Evolutionary conservation across 2,797 vertebrate genomes (phyloP).

Genomic region (Helicolenus hilgendorfi): DNA sequence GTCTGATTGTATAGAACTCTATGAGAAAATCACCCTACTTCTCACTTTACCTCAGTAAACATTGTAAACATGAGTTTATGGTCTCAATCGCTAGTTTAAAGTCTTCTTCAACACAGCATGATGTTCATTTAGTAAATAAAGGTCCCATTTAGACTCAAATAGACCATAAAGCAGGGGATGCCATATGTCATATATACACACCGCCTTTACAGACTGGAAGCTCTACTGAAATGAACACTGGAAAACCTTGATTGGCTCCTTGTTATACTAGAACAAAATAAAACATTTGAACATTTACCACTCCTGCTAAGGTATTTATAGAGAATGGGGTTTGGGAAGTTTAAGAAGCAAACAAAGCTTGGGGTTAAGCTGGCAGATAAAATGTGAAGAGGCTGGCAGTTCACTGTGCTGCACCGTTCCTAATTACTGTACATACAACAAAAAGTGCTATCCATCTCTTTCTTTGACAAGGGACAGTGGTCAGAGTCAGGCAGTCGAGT

Average conservation of each 20-base stretch:
- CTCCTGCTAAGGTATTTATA: not conserved
- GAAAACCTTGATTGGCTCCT: not conserved
- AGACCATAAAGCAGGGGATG: too few species aligned
- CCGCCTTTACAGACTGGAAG: not conserved
- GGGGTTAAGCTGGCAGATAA: constrained; percentile 78
- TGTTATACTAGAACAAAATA: not conserved
- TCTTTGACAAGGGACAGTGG: constrained; percentile 84
- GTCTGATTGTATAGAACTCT: too few species aligned
- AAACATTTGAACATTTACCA: constrained; percentile 27
- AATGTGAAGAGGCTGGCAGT: constrained; percentile 76
- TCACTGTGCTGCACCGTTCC: constrained; percentile 70
- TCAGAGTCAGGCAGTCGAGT: constrained; percentile 78
- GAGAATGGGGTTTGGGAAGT: constrained; percentile 57
- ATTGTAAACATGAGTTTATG: too few species aligned
- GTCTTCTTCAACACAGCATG: too few species aligned
- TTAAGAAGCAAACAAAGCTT: constrained; percentile 80
- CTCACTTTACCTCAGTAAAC: too few species aligned
- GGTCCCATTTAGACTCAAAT: too few species aligned
- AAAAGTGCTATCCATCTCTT: constrained; percentile 87
- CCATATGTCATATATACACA: not conserved
- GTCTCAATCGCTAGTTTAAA: too few species aligned
- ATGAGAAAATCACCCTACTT: too few species aligned
- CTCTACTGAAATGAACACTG: not conserved
- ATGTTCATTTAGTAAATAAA: too few species aligned
- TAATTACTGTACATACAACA: constrained; percentile 84